Percentiles rank a stretch among this genome's conserved stretches.
Evolutionary conservation across 1,140 invertebrate genomes (phyloP).

Genomic region (Drosophila tropicalis): DNA sequence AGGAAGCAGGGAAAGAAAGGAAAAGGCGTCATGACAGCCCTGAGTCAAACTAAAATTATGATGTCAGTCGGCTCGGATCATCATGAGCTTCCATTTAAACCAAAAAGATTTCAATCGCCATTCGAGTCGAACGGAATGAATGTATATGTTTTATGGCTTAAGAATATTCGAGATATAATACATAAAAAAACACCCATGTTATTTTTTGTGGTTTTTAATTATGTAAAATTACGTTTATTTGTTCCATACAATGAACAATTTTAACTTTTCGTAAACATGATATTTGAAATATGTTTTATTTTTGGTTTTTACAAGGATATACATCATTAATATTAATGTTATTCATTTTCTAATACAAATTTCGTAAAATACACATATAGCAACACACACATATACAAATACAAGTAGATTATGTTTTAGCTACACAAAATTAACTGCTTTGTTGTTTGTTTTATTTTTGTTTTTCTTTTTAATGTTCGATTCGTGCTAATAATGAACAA

Average conservation of each 20-base stretch:
- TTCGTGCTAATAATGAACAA: conserved; percentile 47
- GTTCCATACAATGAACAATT: conserved; percentile 43
- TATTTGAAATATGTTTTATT: conserved; percentile 14
- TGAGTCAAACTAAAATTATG: conserved; percentile 15
- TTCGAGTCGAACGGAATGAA: no score
- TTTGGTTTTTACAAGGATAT: conserved; percentile 2
- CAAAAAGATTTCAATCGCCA: no score
- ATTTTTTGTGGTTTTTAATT: conserved; percentile 3
- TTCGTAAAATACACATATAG: conserved; percentile 72
- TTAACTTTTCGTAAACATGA: conserved; percentile 3
- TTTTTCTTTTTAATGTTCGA: conserved; percentile 42
- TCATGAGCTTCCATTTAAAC: no score
- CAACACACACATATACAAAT: conserved; percentile 69
- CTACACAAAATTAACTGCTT: conserved; percentile 41
- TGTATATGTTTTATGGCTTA: no score
- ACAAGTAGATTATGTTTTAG: conserved; percentile 49
- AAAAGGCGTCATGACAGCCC: background rate
- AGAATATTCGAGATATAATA: no score
- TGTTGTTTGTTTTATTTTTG: conserved; percentile 14
- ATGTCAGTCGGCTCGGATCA: no score
- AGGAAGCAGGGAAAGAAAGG: background rate
- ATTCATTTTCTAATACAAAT: conserved; percentile 19
- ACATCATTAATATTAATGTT: background rate
- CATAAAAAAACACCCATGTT: no score
- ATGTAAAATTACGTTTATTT: conserved; percentile 63